Base-by-base conservation (phyloP, 2,888 invertebrate genomes). In the Pinctada fucata region DNA sequence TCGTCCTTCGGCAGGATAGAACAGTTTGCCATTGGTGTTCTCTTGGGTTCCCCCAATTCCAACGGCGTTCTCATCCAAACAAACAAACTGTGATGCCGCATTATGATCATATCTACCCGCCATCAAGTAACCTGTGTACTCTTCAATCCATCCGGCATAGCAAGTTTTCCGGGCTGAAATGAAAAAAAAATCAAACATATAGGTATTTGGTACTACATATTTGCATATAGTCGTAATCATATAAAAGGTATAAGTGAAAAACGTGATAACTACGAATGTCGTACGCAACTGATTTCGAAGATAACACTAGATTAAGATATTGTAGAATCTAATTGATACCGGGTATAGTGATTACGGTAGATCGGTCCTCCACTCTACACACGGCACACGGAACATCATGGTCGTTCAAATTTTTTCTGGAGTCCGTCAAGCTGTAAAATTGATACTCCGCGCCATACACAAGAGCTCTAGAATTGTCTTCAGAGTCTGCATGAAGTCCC, bases 121-220 rank as follows among this genome's bases (percentile, higher is more conserved):
- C 82, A 84, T 82, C 48, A 87, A 72, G 74, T 84, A 84, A 50
- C 87, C 86, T 2, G 64, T 31, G 75, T 87, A 87, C 75, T 85
- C 85, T 47, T 76, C 10, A 6, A 67, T 79, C 86, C 86, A 87
- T 3, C 84, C 86, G 2, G 64, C 49, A 13, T 78, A 78, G 71
- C 87, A 87, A 45, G 74, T 64, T 10, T 58, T 72, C 10, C 79
- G 52, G 1, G 75, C 75, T 72, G 16, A 8, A 72, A 72, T 1
- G 31, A 3, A 47, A 3, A 1, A 69, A 48, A 49, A 0, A 31
- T 31, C 31, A 5, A 48, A 31, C 31, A 31, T 31, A 31, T 1
- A 31, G 31, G 31, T 31, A 31, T 31, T 31, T 31, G 1, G 31
- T 31, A 31, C 31, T 1, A 1, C 31, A 31, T 31, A 31, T 31